These are phyloP conservation scores for Ormyrus rosae DNA, from an alignment of 2,888 invertebrate species.

Conservation along the genomic window DNA sequence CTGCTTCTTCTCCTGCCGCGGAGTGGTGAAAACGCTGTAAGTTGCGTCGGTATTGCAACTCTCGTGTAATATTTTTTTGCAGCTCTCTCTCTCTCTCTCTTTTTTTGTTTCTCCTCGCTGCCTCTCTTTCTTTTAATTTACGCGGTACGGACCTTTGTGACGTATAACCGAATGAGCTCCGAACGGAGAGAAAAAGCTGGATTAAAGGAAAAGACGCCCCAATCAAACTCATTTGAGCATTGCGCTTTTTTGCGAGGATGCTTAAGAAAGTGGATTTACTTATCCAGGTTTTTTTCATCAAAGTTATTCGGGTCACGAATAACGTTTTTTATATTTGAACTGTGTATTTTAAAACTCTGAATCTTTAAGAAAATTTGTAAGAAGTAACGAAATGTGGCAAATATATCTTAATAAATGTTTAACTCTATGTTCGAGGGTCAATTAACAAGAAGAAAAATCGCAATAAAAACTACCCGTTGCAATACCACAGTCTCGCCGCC, in stretches of 20 bases:
- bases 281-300: background rate
- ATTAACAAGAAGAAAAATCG: too few species aligned
- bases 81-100: background rate
- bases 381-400: too few species aligned
- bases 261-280: background rate
- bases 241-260: conserved; percentile 6
- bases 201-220: background rate
- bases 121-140: conserved; percentile 35
- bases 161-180: conserved; percentile 15
- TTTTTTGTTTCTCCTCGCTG: background rate
- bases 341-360: too few species aligned
- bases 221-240: background rate
- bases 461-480: too few species aligned
- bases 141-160: background rate
- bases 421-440: too few species aligned
- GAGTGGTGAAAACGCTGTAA: conserved; percentile 20
- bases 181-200: background rate
- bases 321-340: too few species aligned
- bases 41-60: conserved; percentile 10
- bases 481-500: too few species aligned
- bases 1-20: background rate
- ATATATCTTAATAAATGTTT: too few species aligned
- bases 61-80: conserved; percentile 24
- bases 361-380: too few species aligned
- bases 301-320: too few species aligned